Conservation (phyloP, 2,888 invertebrate genomes). For the Nycteola revayana region DNA sequence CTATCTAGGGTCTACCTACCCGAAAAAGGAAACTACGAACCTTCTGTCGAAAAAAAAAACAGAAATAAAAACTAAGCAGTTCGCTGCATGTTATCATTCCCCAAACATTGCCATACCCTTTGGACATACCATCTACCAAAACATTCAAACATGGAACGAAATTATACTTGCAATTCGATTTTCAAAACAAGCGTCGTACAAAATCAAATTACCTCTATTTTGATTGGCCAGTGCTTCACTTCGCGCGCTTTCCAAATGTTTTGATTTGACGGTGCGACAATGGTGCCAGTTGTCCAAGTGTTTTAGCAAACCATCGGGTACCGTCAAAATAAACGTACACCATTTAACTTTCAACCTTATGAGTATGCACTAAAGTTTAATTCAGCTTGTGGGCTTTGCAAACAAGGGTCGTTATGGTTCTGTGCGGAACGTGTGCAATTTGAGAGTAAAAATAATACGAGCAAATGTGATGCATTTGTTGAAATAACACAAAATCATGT, state of each 20-base stretch:
- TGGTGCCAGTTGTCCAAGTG: conserved; percentile 71
- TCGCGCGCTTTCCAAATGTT: conserved; percentile 63
- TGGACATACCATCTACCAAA: conserved; percentile 6
- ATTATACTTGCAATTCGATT: conserved; percentile 39
- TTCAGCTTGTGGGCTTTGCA: too few relatives aligned
- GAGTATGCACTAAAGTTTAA: conserved; percentile 16
- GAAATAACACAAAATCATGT: conserved; percentile 59
- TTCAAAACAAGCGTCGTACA: conserved; percentile 57
- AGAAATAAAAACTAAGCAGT: too few relatives aligned
- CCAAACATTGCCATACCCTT: too few relatives aligned
- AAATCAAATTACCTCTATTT: conserved; percentile 72
- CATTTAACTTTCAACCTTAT: conserved; percentile 22
- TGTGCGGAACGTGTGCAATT: conserved; percentile 57
- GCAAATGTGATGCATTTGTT: conserved; percentile 68
- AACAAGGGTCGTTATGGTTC: conserved; percentile 26
- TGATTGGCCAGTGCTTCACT: conserved; percentile 65
- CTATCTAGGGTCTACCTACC: too few relatives aligned
- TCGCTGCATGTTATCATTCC: too few relatives aligned
- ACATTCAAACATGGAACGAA: conserved; percentile 16
- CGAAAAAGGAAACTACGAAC: too few relatives aligned
- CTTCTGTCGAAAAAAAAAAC: too few relatives aligned
- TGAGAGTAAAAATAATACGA: conserved; percentile 65
- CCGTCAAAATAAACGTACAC: conserved; percentile 20
- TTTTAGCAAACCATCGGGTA: conserved; percentile 56
- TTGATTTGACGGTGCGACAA: conserved; percentile 65